phyloP scores from a whole-genome alignment of 2,797 vertebrate genomes.

The Chrysocyon brachyurus region DNA sequence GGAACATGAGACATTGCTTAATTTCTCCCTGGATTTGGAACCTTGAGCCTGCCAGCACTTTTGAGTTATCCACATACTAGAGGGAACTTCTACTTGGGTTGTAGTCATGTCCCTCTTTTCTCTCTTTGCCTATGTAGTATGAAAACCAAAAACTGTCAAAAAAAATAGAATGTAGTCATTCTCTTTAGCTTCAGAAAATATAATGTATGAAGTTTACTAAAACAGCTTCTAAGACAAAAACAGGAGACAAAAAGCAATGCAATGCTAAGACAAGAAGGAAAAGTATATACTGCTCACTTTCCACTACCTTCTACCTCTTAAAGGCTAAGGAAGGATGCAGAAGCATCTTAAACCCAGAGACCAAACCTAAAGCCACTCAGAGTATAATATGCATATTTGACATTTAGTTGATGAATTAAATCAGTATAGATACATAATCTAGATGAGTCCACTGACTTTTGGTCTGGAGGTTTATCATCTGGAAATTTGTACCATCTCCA shows the following conservation, averaged over 20 bases:
- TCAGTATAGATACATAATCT: background rate
- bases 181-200: conserved; percentile 36
- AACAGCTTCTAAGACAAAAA: background rate
- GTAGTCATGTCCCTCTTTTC: background rate
- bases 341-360: background rate
- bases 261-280: background rate
- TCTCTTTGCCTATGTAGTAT: background rate
- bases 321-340: background rate
- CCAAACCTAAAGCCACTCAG: background rate
- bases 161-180: background rate
- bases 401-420: background rate
- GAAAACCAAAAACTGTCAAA: background rate
- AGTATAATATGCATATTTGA: background rate
- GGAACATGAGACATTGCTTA: background rate
- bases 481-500: background rate
- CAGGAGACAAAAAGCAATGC: background rate
- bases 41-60: background rate
- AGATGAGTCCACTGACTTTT: background rate
- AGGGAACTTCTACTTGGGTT: background rate
- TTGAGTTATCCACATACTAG: background rate
- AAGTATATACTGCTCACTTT: background rate
- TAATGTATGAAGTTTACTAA: conserved; percentile 9
- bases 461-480: background rate
- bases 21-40: background rate
- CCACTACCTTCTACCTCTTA: background rate